Conservation (phyloP, 1,140 invertebrate species). For the Polypedilum pembai region DNA sequence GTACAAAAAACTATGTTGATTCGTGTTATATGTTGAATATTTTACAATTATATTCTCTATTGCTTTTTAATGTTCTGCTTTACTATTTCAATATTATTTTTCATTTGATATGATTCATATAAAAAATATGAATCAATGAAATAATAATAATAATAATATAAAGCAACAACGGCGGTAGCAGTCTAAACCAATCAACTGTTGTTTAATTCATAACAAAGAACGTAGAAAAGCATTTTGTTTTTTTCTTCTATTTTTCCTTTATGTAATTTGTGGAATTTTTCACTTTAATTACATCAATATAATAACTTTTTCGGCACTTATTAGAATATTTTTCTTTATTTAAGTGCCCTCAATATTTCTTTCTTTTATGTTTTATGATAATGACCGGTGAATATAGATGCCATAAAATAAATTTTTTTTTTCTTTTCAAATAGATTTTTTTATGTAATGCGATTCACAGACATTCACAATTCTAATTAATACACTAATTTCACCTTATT, state of each 20-base stretch:
- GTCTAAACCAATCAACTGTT: neutral
- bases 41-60: neutral
- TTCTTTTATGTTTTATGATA: conserved; percentile 14
- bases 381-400: neutral
- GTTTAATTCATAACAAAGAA: neutral
- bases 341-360: neutral
- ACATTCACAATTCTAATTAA: no score
- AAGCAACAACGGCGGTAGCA: neutral
- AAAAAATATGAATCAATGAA: conserved; percentile 2
- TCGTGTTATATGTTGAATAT: neutral
- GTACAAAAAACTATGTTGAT: neutral
- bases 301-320: conserved; percentile 8
- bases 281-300: conserved; percentile 20
- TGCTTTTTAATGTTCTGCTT: neutral
- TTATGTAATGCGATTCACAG: neutral
- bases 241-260: no score
- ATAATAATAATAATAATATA: neutral
- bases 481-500: no score
- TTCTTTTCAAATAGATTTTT: neutral
- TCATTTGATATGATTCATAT: neutral
- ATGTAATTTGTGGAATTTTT: neutral
- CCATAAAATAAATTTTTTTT: neutral
- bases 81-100: conserved; percentile 1
- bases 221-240: neutral
- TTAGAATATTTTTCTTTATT: neutral